Conservation (phyloP, 2,797 vertebrate species). For the Silurus lanzhouensis region DNA sequence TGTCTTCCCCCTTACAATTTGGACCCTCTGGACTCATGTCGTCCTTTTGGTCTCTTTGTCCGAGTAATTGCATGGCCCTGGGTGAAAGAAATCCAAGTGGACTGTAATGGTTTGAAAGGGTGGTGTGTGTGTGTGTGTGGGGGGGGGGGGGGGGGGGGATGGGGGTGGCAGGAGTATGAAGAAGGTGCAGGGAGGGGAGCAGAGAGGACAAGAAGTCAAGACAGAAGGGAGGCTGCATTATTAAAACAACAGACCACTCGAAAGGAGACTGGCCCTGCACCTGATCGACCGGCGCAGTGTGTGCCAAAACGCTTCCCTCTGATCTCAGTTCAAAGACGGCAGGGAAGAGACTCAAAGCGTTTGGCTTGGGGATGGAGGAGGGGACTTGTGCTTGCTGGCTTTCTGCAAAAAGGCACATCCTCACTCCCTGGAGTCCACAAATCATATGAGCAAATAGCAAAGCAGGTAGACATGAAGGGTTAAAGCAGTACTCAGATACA, state of each 20-base stretch:
- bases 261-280: conserved; percentile 63
- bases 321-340: conserved; percentile 81
- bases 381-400: conserved; percentile 58
- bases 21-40: conserved; percentile 36
- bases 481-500: conserved; percentile 59
- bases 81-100: conserved; percentile 55
- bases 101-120: conserved; percentile 54
- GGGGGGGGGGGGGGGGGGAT: no score
- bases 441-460: conserved; percentile 70
- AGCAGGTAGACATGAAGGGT: conserved; percentile 57
- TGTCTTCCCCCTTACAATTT: conserved; percentile 4
- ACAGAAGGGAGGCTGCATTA: conserved; percentile 53
- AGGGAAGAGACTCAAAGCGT: conserved; percentile 77
- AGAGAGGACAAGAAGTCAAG: conserved; percentile 22
- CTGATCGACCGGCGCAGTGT: conserved; percentile 64
- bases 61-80: conserved; percentile 50
- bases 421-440: conserved; percentile 70
- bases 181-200: conserved; percentile 32
- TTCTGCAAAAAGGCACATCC: conserved; percentile 65
- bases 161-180: conserved; percentile 25
- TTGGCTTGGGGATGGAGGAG: conserved; percentile 62
- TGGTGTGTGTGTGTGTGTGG: background rate
- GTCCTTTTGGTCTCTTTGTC: conserved; percentile 56
- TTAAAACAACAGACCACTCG: conserved; percentile 68
- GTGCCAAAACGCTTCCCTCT: conserved; percentile 74